These are phyloP conservation scores for Myotis vivesi DNA, from an alignment of 2,797 vertebrate genomes.

Conservation along the genomic window DNA sequence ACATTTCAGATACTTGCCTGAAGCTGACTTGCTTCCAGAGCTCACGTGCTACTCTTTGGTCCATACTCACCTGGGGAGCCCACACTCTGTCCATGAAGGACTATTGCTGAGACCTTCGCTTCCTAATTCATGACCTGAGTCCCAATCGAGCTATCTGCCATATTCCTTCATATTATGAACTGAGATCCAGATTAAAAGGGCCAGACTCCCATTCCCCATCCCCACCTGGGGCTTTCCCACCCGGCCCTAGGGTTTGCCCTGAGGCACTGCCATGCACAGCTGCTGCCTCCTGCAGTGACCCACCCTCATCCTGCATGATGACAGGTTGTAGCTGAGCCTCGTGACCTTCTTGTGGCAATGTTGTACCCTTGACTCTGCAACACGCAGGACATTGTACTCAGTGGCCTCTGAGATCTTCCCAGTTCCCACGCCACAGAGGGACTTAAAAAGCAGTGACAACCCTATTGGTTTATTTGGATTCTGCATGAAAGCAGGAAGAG, in stretches of 20 bases:
- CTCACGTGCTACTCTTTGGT: neutral
- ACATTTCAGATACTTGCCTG: neutral
- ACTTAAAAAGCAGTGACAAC: neutral
- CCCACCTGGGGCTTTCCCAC: neutral
- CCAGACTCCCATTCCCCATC: neutral
- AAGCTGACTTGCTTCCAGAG: neutral
- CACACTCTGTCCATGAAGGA: neutral
- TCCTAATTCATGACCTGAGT: neutral
- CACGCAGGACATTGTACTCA: neutral
- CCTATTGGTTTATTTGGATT: conserved; percentile 6
- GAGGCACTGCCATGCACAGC: neutral
- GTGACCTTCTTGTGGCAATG: neutral
- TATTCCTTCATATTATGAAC: neutral
- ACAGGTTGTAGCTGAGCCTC: neutral
- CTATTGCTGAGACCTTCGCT: neutral
- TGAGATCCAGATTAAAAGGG: neutral
- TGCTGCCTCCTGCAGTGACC: neutral
- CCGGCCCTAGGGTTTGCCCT: neutral
- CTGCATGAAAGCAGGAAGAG: neutral
- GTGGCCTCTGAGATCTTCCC: neutral
- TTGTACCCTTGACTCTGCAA: neutral
- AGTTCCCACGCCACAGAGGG: neutral
- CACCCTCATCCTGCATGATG: rapidly evolving
- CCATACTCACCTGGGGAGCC: neutral
- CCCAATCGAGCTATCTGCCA: neutral